phyloP scores from a whole-genome alignment of 2,113 vertebrate species.

The Hipposideros armiger region DNA sequence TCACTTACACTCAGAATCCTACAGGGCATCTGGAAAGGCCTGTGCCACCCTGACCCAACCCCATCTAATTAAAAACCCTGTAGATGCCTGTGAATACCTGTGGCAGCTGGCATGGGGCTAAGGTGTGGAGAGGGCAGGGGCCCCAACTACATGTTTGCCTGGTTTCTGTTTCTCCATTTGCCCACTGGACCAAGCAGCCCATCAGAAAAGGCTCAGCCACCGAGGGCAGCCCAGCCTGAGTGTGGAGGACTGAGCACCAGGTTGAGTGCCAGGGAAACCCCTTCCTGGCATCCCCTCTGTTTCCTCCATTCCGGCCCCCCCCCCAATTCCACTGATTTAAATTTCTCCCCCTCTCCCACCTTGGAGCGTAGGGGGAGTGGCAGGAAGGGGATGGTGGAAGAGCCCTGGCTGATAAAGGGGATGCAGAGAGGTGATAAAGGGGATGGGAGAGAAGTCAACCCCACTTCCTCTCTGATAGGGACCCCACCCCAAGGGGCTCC shows the following conservation, averaged over 20 bases:
- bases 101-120: background rate
- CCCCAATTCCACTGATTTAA: background rate
- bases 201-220: background rate
- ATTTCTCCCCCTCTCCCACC: background rate
- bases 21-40: background rate
- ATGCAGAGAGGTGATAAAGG: constrained; percentile 55
- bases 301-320: background rate
- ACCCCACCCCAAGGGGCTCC: constrained; percentile 63
- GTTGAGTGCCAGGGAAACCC: background rate
- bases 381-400: background rate
- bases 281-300: background rate
- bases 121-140: background rate
- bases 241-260: background rate
- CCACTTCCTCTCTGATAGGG: constrained; percentile 78
- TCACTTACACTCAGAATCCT: background rate
- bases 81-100: background rate
- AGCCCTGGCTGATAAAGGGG: constrained; percentile 35
- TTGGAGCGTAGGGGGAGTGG: background rate
- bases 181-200: background rate
- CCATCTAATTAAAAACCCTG: background rate
- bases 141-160: background rate
- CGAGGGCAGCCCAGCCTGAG: background rate
- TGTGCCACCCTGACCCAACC: background rate
- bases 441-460: constrained; percentile 14
- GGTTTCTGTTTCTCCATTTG: background rate